A percentile compares a stretch with the other conserved stretches of the same genome.
Conservation (phyloP, 2,797 vertebrate genomes). For the Lepilemur ruficaudatus region DNA sequence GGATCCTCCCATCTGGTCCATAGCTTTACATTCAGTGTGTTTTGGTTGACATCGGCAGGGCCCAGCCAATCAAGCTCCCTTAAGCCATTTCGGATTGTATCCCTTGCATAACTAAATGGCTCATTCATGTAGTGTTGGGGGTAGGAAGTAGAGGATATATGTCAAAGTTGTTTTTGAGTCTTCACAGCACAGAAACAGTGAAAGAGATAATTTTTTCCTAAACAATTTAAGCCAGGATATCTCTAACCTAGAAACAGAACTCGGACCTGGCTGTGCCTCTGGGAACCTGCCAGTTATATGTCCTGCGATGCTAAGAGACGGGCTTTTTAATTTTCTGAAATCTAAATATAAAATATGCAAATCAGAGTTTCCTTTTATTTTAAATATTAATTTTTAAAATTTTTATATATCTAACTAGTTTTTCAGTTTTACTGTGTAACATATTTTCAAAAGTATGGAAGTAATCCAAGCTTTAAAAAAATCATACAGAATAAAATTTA, state of each 20-base stretch:
- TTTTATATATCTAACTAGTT: not conserved
- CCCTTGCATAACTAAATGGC: not conserved
- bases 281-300: accelerated
- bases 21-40: not conserved
- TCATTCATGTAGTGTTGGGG: not conserved
- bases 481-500: not conserved
- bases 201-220: not conserved
- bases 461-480: not conserved
- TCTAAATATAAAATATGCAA: not conserved
- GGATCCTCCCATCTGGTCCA: accelerated
- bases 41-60: accelerated
- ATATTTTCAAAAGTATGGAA: not conserved
- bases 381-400: not conserved
- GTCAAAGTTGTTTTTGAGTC: not conserved
- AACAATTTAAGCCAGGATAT: not conserved
- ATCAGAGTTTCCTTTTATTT: not conserved
- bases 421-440: not conserved
- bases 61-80: too few relatives aligned
- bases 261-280: not conserved
- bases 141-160: too few relatives aligned
- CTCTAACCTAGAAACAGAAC: not conserved
- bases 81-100: not conserved
- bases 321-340: not conserved
- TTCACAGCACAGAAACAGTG: not conserved
- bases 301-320: not conserved